phyloP scores from a whole-genome alignment of 2,888 invertebrate species.

The Antheraea yamamai region DNA sequence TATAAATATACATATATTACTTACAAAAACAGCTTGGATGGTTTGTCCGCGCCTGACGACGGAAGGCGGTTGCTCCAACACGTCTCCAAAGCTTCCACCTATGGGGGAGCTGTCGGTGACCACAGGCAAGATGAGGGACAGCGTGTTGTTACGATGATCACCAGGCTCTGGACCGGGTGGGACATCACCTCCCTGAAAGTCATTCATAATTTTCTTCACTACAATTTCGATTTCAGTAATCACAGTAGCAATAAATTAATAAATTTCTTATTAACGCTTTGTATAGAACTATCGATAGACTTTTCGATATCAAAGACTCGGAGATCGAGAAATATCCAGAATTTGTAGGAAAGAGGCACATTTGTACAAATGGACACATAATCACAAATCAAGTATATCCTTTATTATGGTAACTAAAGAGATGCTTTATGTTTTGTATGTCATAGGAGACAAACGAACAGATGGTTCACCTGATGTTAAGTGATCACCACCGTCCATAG shows the following conservation, averaged over 20 bases:
- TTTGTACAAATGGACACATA: too few species aligned
- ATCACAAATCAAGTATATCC: too few species aligned
- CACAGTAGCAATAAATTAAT: background rate
- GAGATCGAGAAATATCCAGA: background rate
- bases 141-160: slow-evolving; percentile 85
- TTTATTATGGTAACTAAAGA: too few species aligned
- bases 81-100: slow-evolving; percentile 86
- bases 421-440: too few species aligned
- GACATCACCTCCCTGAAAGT: slow-evolving; percentile 65
- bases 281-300: too few species aligned
- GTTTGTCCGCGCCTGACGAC: slow-evolving; percentile 83
- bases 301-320: too few species aligned
- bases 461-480: too few species aligned
- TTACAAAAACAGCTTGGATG: slow-evolving; percentile 88
- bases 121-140: slow-evolving; percentile 88
- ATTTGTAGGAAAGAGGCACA: too few species aligned
- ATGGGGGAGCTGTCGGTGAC: slow-evolving; percentile 87
- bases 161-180: slow-evolving; percentile 86
- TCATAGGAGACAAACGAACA: too few species aligned
- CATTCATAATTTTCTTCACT: background rate
- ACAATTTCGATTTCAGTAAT: background rate
- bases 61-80: slow-evolving; percentile 85
- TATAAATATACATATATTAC: slow-evolving; percentile 44
- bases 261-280: background rate
- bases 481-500: too few species aligned